These are phyloP conservation scores for Mastomys coucha DNA, from an alignment of 2,113 vertebrate species.

Conservation along the genomic window DNA sequence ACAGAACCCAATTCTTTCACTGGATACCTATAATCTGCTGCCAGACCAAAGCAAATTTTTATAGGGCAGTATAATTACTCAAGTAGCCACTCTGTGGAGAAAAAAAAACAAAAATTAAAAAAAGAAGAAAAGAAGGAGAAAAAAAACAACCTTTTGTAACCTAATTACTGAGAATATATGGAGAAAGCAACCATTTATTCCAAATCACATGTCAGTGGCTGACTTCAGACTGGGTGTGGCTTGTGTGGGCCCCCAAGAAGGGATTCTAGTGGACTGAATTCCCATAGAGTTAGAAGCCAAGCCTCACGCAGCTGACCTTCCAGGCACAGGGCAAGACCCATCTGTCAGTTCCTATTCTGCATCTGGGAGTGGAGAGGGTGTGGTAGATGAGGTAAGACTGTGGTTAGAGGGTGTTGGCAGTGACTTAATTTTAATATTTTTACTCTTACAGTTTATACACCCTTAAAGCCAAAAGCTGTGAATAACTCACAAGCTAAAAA, in stretches of 20 bases:
- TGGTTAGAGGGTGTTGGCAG: slow-evolving; percentile 65
- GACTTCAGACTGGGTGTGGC: slow-evolving; percentile 74
- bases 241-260: slow-evolving; percentile 28
- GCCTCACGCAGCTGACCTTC: slow-evolving; percentile 72
- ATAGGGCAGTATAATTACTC: slow-evolving; percentile 63
- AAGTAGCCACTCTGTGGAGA: slow-evolving; percentile 70
- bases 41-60: slow-evolving; percentile 74
- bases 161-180: slow-evolving; percentile 79
- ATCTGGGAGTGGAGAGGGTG: slow-evolving; percentile 34
- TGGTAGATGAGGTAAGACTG: slow-evolving; percentile 67
- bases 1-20: slow-evolving; percentile 29
- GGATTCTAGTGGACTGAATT: slow-evolving; percentile 66
- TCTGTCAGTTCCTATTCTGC: slow-evolving; percentile 68
- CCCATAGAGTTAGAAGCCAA: slow-evolving; percentile 50
- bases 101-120: slow-evolving; percentile 44
- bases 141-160: slow-evolving; percentile 77
- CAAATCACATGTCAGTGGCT: slow-evolving; percentile 74
- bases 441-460: slow-evolving; percentile 54
- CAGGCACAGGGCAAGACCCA: slow-evolving; percentile 68
- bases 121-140: slow-evolving; percentile 48
- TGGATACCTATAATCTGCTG: slow-evolving; percentile 39
- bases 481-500: background rate
- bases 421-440: slow-evolving; percentile 73
- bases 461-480: slow-evolving; percentile 39
- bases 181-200: slow-evolving; percentile 80